These are phyloP conservation scores for Temnothorax ravouxi DNA, from an alignment of 2,888 invertebrate species.

Conservation along the genomic window DNA sequence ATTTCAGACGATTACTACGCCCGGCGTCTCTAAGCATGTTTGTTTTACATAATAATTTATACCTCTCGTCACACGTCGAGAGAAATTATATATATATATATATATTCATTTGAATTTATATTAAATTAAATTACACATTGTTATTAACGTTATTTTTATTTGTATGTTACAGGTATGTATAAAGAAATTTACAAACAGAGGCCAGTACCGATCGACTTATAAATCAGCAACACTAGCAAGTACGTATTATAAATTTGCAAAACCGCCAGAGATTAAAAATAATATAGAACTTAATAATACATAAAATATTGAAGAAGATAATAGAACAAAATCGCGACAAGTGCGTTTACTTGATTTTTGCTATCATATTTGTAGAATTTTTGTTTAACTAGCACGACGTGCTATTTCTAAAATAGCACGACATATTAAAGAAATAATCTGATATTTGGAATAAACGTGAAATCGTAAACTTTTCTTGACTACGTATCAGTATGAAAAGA, in stretches of 20 bases:
- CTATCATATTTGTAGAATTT: not conserved
- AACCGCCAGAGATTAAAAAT: not conserved
- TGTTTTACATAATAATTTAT: slow-evolving; percentile 6
- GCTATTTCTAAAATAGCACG: not conserved
- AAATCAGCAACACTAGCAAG: slow-evolving; percentile 1
- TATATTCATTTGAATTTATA: slow-evolving; percentile 8
- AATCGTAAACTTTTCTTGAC: slow-evolving; percentile 18
- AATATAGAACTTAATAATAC: not conserved
- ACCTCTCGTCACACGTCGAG: not conserved
- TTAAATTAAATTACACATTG: not conserved
- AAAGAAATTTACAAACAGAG: not conserved
- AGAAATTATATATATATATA: not conserved
- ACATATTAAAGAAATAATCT: not conserved
- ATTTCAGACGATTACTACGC: slow-evolving; percentile 10
- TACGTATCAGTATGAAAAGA: not conserved
- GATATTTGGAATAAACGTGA: slow-evolving; percentile 8
- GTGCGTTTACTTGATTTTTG: not conserved
- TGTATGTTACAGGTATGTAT: slow-evolving; percentile 33
- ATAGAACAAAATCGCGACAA: not conserved
- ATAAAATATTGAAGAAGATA: not conserved
- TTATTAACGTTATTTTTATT: not conserved
- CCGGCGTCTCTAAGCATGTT: not conserved
- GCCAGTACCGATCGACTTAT: not conserved
- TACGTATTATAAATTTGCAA: slow-evolving; percentile 9
- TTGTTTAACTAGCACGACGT: not conserved